A percentile compares a stretch with the other conserved stretches of the same genome.
Conservation (phyloP, 2,888 invertebrate genomes). For the Zeuzera pyrina region DNA sequence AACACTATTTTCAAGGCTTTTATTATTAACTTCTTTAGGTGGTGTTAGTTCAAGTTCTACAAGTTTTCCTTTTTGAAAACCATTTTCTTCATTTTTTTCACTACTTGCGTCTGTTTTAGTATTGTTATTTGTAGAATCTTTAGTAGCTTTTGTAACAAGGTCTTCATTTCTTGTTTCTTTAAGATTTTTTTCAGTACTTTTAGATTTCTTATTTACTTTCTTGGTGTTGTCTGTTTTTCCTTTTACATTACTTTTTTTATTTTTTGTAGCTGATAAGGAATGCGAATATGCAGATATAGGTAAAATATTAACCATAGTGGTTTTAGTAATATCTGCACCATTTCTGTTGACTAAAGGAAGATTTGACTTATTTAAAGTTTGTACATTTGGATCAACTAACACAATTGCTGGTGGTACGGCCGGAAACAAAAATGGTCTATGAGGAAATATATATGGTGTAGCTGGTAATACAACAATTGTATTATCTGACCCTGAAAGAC, state of each 20-base stretch:
- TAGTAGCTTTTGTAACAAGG: slow-evolving; percentile 12
- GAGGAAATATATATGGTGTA: slow-evolving; percentile 58
- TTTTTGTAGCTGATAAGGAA: slow-evolving; percentile 48
- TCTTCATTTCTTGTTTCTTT: no score
- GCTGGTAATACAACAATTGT: slow-evolving; percentile 59
- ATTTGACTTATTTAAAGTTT: slow-evolving; percentile 39
- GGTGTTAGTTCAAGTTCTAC: neutral
- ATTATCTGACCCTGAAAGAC: slow-evolving; percentile 49
- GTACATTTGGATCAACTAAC: slow-evolving; percentile 49
- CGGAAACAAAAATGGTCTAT: slow-evolving; percentile 52
- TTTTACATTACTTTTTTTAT: slow-evolving; percentile 39
- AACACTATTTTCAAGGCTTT: slow-evolving; percentile 3
- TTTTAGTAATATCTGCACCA: slow-evolving; percentile 54
- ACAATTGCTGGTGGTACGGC: slow-evolving; percentile 53
- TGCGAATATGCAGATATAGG: slow-evolving; percentile 66
- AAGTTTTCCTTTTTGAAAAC: slow-evolving; percentile 5
- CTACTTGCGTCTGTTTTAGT: slow-evolving; percentile 7
- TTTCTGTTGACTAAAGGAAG: slow-evolving; percentile 45
- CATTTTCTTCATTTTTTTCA: slow-evolving; percentile 8
- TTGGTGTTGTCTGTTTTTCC: slow-evolving; percentile 31
- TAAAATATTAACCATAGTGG: slow-evolving; percentile 64
- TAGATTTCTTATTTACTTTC: slow-evolving; percentile 26
- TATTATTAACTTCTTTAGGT: neutral
- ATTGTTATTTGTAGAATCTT: slow-evolving; percentile 11
- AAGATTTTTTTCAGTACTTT: slow-evolving; percentile 16